Base-by-base conservation (phyloP, 2,888 invertebrate species). In the Hirtodrosophila confusa region DNA sequence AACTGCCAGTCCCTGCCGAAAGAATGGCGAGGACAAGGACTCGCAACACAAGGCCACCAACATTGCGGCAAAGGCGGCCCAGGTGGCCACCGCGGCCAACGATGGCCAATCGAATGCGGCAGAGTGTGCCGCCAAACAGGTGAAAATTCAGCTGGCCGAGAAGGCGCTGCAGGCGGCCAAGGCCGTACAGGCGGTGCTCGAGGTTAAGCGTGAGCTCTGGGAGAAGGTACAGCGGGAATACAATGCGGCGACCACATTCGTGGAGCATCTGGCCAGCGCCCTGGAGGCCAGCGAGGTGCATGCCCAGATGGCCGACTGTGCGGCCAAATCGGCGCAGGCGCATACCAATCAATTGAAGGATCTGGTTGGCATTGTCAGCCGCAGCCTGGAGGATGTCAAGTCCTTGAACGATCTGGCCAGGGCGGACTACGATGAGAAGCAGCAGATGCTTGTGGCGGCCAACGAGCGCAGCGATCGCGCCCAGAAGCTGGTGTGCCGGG, bases 101-200 rank as follows among this genome's bases (percentile, higher is more conserved):
- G 95, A 95, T 82, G 95, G 95, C 0, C 95, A 95, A 83, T 94
- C 94, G 0, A 94, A 94, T 0, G 94, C 95, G 37, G 95, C 94
- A 36, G 95, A 95, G 0, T 94, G 95, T 78, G 94, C 94, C 82
- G 93, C 94, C 0, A 95, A 95, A 3, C 94, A 95, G 92, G 94
- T 94, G 0, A 95, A 95, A 90, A 93, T 94, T 0, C 94, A 95
- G 89, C 88, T 95, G 57, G 95, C 95, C 0, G 95, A 95, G 72
- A 95, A 94, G 83, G 95, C 95, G 0, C 89, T 94, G 12, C 94
- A 94, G 89, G 95, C 95, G 0, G 94, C 95, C 0, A 93, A 94
- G 80, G 94, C 95, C 0, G 95, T 95, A 0, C 94, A 94, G 80
- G 94, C 94, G 0, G 94, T 95, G 0, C 89, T 95, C 1, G 93